Evolutionary conservation across 2,888 invertebrate genomes (phyloP).

Genomic region (Drosophila rubida): DNA sequence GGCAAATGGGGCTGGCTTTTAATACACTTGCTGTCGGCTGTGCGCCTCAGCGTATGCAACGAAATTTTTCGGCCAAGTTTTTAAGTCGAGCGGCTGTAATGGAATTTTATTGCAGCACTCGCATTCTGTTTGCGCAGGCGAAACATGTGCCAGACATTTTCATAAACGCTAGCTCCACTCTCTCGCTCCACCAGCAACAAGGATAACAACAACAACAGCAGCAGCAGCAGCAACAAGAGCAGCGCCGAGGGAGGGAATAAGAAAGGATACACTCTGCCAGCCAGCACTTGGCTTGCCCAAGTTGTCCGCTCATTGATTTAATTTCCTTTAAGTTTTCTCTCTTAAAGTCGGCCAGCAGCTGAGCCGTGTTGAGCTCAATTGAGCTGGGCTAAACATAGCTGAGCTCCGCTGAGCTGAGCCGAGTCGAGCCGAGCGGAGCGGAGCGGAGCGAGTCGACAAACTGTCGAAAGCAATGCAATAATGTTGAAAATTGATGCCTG

Average conservation of each 20-base stretch:
- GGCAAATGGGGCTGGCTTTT: conserved; percentile 65
- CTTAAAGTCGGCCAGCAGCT: conserved; percentile 16
- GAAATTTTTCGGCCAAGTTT: conserved; percentile 72
- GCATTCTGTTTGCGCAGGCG: conserved; percentile 73
- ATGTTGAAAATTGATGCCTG: conserved; percentile 75
- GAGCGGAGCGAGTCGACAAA: conserved; percentile 24
- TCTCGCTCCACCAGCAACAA: conserved; percentile 8
- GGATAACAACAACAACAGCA: no score
- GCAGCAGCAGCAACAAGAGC: no score
- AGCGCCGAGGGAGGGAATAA: conserved; percentile 6
- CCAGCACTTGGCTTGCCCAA: neutral
- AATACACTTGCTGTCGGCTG: conserved; percentile 64
- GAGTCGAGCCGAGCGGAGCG: neutral
- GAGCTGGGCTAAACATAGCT: neutral
- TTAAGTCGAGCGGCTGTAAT: conserved; percentile 73
- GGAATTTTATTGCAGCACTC: conserved; percentile 78
- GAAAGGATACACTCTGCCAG: neutral
- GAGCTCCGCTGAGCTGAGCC: neutral
- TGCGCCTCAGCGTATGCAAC: conserved; percentile 48
- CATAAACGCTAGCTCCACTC: conserved; percentile 57
- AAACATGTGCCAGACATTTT: conserved; percentile 77
- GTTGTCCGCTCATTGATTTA: conserved; percentile 36
- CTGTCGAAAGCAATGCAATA: conserved; percentile 68
- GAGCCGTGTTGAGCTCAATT: conserved; percentile 18
- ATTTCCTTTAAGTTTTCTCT: conserved; percentile 45